Evolutionary conservation across 1,140 invertebrate species (phyloP).

Genomic region (Drosophila malerkotliana): DNA sequence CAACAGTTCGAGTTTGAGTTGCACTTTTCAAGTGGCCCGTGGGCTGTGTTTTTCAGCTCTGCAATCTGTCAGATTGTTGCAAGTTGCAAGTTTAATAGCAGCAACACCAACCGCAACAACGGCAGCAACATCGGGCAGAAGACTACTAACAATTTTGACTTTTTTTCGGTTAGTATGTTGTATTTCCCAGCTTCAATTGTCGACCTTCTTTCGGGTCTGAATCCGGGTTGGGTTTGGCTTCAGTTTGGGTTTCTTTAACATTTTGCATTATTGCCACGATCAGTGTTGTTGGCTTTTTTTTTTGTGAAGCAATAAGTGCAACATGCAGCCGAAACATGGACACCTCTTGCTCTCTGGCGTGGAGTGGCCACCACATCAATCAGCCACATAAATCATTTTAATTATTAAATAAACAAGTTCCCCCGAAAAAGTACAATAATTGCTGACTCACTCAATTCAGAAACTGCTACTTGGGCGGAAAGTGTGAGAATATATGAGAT

Average conservation of each 20-base stretch:
- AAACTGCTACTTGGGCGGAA: slow-evolving; percentile 14
- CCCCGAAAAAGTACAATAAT: slow-evolving; percentile 3
- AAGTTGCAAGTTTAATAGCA: background rate
- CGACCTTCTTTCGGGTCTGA: slow-evolving; percentile 56
- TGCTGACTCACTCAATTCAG: slow-evolving; percentile 34
- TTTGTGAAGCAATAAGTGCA: slow-evolving; percentile 54
- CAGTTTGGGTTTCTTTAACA: slow-evolving; percentile 42
- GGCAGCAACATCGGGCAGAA: slow-evolving; percentile 60
- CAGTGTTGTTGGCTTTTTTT: background rate
- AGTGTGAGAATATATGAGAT: slow-evolving; percentile 57
- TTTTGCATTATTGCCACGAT: slow-evolving; percentile 48
- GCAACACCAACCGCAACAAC: slow-evolving; percentile 14
- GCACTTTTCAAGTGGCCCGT: slow-evolving; percentile 46
- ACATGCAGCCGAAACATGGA: slow-evolving; percentile 58
- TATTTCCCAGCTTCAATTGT: slow-evolving; percentile 54
- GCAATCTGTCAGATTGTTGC: slow-evolving; percentile 34
- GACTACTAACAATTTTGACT: slow-evolving; percentile 33
- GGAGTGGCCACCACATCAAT: slow-evolving; percentile 59
- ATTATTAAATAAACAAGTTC: slow-evolving; percentile 82
- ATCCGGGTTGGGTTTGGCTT: slow-evolving; percentile 52
- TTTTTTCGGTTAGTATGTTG: slow-evolving; percentile 5
- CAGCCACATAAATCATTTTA: slow-evolving; percentile 81
- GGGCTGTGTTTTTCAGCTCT: slow-evolving; percentile 29
- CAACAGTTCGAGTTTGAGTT: slow-evolving; percentile 26
- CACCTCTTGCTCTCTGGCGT: slow-evolving; percentile 33